Evolutionary conservation across 2,113 vertebrate species (phyloP).

Genomic region (Nettapus auritus): DNA sequence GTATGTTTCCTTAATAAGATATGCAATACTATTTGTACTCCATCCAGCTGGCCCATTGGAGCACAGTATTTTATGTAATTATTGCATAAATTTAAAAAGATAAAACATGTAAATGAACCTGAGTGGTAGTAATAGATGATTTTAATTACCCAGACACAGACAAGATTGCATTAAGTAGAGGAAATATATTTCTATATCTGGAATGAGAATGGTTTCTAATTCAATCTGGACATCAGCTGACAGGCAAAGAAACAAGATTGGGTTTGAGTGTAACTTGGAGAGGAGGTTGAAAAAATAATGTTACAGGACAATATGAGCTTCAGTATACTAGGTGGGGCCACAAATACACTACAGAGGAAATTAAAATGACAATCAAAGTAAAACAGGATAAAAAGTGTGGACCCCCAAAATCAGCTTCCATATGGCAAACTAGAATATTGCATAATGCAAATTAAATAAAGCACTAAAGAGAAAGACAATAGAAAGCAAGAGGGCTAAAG

Average conservation of each 20-base stretch:
- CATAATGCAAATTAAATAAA: not conserved
- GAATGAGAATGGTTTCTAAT: constrained; percentile 66
- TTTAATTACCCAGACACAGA: constrained; percentile 70
- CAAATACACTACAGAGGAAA: constrained; percentile 5
- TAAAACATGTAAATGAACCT: constrained; percentile 70
- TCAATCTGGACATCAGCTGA: constrained; percentile 62
- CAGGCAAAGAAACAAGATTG: not conserved
- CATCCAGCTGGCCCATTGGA: constrained; percentile 58
- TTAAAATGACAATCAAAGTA: constrained; percentile 21
- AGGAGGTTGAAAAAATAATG: constrained; percentile 8
- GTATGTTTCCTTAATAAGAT: constrained; percentile 27
- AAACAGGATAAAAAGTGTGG: not conserved
- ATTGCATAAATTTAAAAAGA: constrained; percentile 66
- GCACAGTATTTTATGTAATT: constrained; percentile 54
- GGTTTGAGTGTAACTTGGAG: not conserved
- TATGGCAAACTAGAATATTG: not conserved
- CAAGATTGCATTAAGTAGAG: constrained; percentile 71
- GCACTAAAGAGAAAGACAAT: not conserved
- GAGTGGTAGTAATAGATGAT: constrained; percentile 66
- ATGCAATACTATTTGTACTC: constrained; percentile 30
- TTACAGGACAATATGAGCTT: constrained; percentile 23
- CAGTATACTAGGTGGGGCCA: not conserved
- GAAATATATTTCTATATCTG: constrained; percentile 68
- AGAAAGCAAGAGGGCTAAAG: not conserved
- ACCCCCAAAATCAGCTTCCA: not conserved